Evolutionary conservation across 2,113 vertebrate genomes (phyloP).

Genomic region (Physeter macrocephalus): DNA sequence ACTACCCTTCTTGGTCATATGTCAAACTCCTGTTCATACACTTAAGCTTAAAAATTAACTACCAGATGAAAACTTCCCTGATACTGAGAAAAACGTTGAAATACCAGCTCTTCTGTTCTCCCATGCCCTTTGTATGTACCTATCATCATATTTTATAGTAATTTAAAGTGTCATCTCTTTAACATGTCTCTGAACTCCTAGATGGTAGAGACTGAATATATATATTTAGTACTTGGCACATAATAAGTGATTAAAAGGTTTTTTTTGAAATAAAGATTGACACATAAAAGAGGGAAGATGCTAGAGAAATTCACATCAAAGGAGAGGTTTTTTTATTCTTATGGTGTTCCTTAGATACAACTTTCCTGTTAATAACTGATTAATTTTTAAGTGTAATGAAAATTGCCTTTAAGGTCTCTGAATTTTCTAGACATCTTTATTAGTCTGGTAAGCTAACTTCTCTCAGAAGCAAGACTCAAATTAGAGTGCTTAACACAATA

Average conservation of each 20-base stretch:
- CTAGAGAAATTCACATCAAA: background rate
- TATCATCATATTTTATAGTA: background rate
- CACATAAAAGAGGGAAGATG: background rate
- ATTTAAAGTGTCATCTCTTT: background rate
- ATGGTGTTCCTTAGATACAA: background rate
- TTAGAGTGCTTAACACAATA: background rate
- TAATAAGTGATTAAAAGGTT: background rate
- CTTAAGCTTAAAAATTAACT: slow-evolving; percentile 31
- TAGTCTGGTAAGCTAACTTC: background rate
- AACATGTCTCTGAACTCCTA: background rate
- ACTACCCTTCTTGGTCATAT: slow-evolving; percentile 37
- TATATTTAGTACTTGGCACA: background rate
- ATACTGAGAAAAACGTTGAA: background rate
- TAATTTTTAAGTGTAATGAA: background rate
- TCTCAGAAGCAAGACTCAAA: background rate
- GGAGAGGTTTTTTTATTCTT: background rate
- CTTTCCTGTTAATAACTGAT: slow-evolving; percentile 16
- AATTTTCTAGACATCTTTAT: background rate
- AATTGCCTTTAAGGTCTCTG: background rate
- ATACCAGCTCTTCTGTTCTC: background rate
- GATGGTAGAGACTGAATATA: background rate
- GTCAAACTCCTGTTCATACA: slow-evolving; percentile 38
- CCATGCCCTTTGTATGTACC: background rate
- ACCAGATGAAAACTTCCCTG: background rate
- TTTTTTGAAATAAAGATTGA: background rate